Evolutionary conservation across 2,113 vertebrate species (phyloP).

Genomic region (Carassius carassius): DNA sequence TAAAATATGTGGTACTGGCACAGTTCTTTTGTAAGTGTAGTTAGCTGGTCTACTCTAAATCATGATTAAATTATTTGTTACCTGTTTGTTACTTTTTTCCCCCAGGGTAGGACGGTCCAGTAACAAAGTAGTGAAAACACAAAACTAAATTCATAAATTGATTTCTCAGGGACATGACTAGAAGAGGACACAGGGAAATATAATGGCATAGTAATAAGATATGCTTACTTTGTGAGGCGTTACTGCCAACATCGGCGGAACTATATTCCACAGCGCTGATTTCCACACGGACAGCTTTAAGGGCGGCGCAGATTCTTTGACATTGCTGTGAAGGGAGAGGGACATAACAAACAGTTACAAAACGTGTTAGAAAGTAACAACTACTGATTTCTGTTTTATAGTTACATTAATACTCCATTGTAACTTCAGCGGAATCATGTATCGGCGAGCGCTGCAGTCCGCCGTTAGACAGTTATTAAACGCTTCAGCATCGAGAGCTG

Average conservation of each 20-base stretch:
- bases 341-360: constrained; percentile 53
- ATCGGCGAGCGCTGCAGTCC: constrained; percentile 72
- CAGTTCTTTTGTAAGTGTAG: neutral
- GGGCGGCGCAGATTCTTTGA: constrained; percentile 69
- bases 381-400: constrained; percentile 47
- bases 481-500: constrained; percentile 54
- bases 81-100: neutral
- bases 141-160: neutral
- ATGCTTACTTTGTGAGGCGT: neutral
- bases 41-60: neutral
- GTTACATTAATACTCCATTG: constrained; percentile 3
- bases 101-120: neutral
- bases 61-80: neutral
- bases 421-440: constrained; percentile 67
- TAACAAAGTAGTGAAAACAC: neutral
- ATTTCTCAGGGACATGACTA: neutral
- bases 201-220: neutral
- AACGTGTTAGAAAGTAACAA: constrained; percentile 46
- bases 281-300: constrained; percentile 55
- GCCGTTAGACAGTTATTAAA: constrained; percentile 56
- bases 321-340: constrained; percentile 67
- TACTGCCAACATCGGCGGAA: neutral
- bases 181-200: neutral
- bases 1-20: neutral
- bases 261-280: neutral